Percentiles rank a stretch among this genome's conserved stretches.
phyloP scores from a whole-genome alignment of 1,140 invertebrate species.

The Drosophila equinoxialis region DNA sequence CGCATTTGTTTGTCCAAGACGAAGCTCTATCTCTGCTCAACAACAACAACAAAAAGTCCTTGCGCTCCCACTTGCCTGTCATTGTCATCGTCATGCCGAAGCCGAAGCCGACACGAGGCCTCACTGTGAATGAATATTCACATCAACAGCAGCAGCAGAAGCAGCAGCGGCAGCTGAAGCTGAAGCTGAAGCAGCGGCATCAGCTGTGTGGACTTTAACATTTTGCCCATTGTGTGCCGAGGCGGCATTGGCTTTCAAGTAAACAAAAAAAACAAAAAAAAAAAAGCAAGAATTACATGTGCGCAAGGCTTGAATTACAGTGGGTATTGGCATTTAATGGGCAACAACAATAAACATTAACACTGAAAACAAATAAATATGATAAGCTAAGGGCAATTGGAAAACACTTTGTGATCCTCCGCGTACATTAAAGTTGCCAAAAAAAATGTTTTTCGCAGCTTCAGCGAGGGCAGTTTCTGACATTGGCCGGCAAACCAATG shows the following conservation, averaged over 20 bases:
- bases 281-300: constrained; percentile 72
- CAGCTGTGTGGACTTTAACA: constrained; percentile 65
- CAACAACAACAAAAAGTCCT: constrained; percentile 26
- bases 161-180: constrained; percentile 60
- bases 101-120: constrained; percentile 41
- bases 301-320: constrained; percentile 53
- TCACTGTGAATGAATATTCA: constrained; percentile 77
- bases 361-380: constrained; percentile 8
- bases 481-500: constrained; percentile 87
- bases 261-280: constrained; percentile 51
- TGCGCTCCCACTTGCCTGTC: constrained; percentile 41
- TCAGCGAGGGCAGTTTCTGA: constrained; percentile 75
- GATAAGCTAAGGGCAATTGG: constrained; percentile 8
- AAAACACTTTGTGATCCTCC: constrained; percentile 13
- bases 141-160: constrained; percentile 55
- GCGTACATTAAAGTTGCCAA: constrained; percentile 78
- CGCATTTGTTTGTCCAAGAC: constrained; percentile 61
- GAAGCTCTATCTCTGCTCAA: constrained; percentile 53
- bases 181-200: constrained; percentile 40
- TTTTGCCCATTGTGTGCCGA: constrained; percentile 69
- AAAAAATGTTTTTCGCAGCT: constrained; percentile 59
- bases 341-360: background rate
- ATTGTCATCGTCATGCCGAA: constrained; percentile 31
- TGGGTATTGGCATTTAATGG: constrained; percentile 10
- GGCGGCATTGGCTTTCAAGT: constrained; percentile 64